A percentile compares a stretch with the other conserved stretches of the same genome.
These are phyloP conservation scores for Sebastes itinus DNA, from an alignment of 2,797 vertebrate species.

Conservation along the genomic window DNA sequence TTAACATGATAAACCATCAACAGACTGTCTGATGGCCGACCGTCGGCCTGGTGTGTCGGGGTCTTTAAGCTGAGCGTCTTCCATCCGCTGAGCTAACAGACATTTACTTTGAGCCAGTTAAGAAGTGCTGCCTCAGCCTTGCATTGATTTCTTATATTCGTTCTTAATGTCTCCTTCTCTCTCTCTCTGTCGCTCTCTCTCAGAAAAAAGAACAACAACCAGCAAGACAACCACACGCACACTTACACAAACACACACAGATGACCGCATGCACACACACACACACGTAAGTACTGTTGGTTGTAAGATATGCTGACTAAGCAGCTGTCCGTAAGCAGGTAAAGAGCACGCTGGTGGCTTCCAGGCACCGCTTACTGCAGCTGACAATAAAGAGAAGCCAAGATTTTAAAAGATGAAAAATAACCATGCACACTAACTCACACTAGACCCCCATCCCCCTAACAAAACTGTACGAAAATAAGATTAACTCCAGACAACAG, in stretches of 20 bases:
- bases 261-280: background rate
- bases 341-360: background rate
- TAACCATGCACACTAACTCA: background rate
- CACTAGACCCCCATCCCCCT: background rate
- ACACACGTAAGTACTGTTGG: background rate
- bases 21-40: too few relatives aligned
- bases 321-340: constrained; percentile 6
- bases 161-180: background rate
- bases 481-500: background rate
- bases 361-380: background rate
- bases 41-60: too few relatives aligned
- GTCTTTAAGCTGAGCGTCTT: too few relatives aligned
- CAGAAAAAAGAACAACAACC: background rate
- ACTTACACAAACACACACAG: background rate
- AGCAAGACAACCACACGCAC: background rate
- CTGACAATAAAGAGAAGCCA: background rate
- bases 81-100: constrained; percentile 19
- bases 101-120: constrained; percentile 7
- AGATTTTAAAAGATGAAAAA: background rate
- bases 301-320: constrained; percentile 5
- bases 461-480: background rate
- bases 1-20: constrained; percentile 6
- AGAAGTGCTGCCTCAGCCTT: constrained; percentile 4
- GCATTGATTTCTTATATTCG: constrained; percentile 24
- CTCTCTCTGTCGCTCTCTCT: too few relatives aligned